A percentile compares a stretch with the other conserved stretches of the same genome.
phyloP scores from a whole-genome alignment of 2,797 vertebrate genomes.

The Sebastes miniatus region DNA sequence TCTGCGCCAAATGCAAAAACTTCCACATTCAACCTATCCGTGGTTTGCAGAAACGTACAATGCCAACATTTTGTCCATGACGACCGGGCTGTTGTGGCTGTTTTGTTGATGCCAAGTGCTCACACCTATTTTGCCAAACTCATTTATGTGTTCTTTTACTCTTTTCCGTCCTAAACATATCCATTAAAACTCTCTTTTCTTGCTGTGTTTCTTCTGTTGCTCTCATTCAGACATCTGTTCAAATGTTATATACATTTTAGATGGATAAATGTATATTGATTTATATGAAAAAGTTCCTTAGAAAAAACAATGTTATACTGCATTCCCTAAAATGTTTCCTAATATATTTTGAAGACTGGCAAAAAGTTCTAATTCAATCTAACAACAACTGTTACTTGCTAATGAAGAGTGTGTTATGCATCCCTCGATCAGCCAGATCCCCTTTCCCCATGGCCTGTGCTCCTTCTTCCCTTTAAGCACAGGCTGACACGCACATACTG shows the following conservation, averaged over 20 bases:
- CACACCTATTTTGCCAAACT: slow-evolving; percentile 35
- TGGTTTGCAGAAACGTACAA: background rate
- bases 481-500: slow-evolving; percentile 49
- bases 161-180: background rate
- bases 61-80: background rate
- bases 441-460: slow-evolving; percentile 25
- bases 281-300: background rate
- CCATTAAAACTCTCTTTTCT: slow-evolving; percentile 4
- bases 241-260: background rate
- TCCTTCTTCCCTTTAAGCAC: slow-evolving; percentile 47
- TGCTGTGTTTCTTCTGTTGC: background rate
- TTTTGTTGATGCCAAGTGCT: slow-evolving; percentile 32
- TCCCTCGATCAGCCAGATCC: slow-evolving; percentile 16
- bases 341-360: background rate
- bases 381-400: slow-evolving; percentile 11
- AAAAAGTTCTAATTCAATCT: background rate
- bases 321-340: background rate
- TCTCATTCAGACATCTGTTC: background rate
- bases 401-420: slow-evolving; percentile 27
- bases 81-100: background rate
- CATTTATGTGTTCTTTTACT: slow-evolving; percentile 19
- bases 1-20: background rate
- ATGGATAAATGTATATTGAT: background rate
- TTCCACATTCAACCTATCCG: background rate
- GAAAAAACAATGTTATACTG: background rate